Base-by-base conservation (phyloP, 1,140 invertebrate genomes). In the Drosophila sp. region DNA sequence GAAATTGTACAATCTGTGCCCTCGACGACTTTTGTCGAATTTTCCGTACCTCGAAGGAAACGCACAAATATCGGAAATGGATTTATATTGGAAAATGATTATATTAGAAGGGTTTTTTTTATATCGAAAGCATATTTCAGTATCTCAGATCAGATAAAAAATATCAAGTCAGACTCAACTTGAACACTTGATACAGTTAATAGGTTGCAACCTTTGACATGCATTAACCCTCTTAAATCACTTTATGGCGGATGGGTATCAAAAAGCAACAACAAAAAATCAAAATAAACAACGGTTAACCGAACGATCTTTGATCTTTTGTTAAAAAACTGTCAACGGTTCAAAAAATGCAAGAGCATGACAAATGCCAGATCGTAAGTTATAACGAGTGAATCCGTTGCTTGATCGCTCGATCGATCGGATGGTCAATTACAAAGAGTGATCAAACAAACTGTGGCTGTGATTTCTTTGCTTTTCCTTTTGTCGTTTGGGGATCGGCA, bases 271-370 rank as follows among this genome's bases (percentile, higher is more conserved):
- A 36, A 46, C 70, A 57, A 27, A 66, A 58, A 32, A 40, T 0
- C 7, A 36, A 46, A 74, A 57, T 34, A 66, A 58, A 32, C 53
- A 73, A 82, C 46, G 46, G 70, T 59, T 65, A 48, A 46, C 54
- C 38, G 71, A 43, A 64, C 64, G 64, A 77, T 74, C 64, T 71
- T 72, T 70, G 71, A 74, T 74, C 71, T 59, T 27, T 27, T 59
- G 57, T 27, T 54, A 53, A 54, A 74, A 57, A 65, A 62, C 62
- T 70, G 66, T 74, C 66, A 74, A 63, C 57, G 32, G 65, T 63
- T 74, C 58, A 74, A 70, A 70, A 63, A 63, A 70, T 63, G 66
- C 56, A 61, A 73, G 64, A 73, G 59, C 54, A 54, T 67, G 54
- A 46, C 38, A 46, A 36, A 41, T 16, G 27, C 27, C 21, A 34